These are phyloP conservation scores for Apocrypta bakeri DNA, from an alignment of 1,140 invertebrate genomes.

Conservation along the genomic window DNA sequence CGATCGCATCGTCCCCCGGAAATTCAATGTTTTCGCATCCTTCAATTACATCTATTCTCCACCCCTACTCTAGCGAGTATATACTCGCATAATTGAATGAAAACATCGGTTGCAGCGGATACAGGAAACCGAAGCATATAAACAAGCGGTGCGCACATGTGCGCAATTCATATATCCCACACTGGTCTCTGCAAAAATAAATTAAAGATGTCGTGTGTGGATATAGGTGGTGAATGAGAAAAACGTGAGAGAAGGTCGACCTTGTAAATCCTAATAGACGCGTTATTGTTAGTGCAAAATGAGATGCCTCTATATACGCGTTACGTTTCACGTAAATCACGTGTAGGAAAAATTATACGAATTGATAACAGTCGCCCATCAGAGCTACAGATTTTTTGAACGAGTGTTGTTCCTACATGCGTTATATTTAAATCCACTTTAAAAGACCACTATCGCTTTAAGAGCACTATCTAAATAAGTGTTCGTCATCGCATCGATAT, in stretches of 20 bases:
- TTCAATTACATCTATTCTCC: not conserved
- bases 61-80: not conserved
- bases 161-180: not conserved
- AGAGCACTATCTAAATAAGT: too few species aligned
- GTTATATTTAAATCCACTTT: too few species aligned
- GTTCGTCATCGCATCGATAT: too few species aligned
- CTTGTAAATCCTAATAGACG: not conserved
- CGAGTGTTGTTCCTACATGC: too few species aligned
- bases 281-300: too few species aligned
- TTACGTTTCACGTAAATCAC: not conserved
- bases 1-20: slow-evolving; percentile 21
- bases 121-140: not conserved
- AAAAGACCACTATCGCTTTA: too few species aligned
- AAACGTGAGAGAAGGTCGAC: slow-evolving; percentile 1
- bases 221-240: too few species aligned
- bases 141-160: not conserved
- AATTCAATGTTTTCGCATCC: slow-evolving; percentile 36
- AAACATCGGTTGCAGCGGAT: slow-evolving; percentile 28
- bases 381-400: too few species aligned
- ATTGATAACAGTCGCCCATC: too few species aligned
- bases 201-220: too few species aligned
- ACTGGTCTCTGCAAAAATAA: too few species aligned
- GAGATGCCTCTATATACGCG: not conserved
- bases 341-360: too few species aligned
- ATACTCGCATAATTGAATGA: slow-evolving; percentile 20